Base-by-base conservation (phyloP, 2,113 vertebrate species). In the Oryzias melastigma region DNA sequence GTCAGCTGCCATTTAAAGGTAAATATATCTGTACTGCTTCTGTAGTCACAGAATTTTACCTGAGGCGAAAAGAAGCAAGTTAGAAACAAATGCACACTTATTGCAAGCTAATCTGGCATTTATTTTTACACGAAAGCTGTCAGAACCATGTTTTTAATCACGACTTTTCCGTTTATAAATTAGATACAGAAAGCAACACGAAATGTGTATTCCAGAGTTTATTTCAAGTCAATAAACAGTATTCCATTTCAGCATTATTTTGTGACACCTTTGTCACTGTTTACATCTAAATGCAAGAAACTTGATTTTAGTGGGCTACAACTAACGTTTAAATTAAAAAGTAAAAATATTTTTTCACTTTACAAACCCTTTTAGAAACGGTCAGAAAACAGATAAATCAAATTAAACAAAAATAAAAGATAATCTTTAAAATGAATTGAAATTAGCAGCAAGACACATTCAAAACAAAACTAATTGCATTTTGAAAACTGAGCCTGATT, bases 401-500 rank as follows among this genome's bases (percentile, higher is more conserved):
- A 45, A 58, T 7, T 35, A 12, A 15, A 59, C 62, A 42, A 42
- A 43, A 44, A 14, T 18, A 7, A 62, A 16, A 45, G 18, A 7
- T 13, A 17, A 18, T 17, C 19, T 47, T 47, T 47, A 7, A 47
- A 5, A 46, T 41, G 16, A 54, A 16, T 52, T 10, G 6, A 22
- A 58, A 22, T 27, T 17, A 62, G 2, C 3, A 70, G 52, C 18
- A 55, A 27, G 14, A 57, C 50, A 60, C 19, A 56, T 1, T 2
- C 50, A 56, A 35, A 55, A n/a, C 25, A 65, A 49, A 60, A 58
- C 48, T 41, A 47, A 76, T 40, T 74, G 43, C 14, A 50, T 4
- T 5, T 15, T 44, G 35, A 80, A 74, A 68, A 35, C 53, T n/a
- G 29, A 15, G 35, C 24, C 63, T 70, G 48, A 79, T 82, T 77